Conservation (phyloP, 2,888 invertebrate species). For the Deilephila porcellus region DNA sequence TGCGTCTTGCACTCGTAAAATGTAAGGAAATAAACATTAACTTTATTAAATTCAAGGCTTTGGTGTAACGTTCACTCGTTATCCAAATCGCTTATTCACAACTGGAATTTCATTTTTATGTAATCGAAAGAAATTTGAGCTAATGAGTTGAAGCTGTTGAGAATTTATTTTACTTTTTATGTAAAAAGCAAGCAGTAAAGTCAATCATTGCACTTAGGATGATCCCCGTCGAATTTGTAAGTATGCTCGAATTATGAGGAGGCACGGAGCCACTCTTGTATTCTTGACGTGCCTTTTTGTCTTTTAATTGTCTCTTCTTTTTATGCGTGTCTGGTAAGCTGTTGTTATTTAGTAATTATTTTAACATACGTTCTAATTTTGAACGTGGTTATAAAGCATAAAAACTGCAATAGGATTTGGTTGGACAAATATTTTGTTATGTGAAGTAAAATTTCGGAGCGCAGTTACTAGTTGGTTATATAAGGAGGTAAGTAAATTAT, state of each 20-base stretch:
- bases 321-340: neutral
- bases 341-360: neutral
- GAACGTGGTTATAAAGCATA: no score
- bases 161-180: conserved; percentile 1
- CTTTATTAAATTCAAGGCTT: conserved; percentile 20
- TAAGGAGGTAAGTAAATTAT: no score
- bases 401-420: no score
- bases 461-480: no score
- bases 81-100: conserved; percentile 21
- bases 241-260: neutral
- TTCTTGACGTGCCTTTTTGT: neutral
- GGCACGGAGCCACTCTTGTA: neutral
- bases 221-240: neutral
- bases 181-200: neutral
- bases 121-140: neutral
- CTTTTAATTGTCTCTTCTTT: neutral
- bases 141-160: neutral
- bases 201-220: neutral
- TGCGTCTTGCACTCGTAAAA: conserved; percentile 34
- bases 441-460: no score
- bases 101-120: conserved; percentile 11
- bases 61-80: conserved; percentile 14
- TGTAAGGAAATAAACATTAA: conserved; percentile 27
- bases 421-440: no score
- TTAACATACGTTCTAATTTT: neutral